phyloP scores from a whole-genome alignment of 2,888 invertebrate species.

The Melipona beecheii region DNA sequence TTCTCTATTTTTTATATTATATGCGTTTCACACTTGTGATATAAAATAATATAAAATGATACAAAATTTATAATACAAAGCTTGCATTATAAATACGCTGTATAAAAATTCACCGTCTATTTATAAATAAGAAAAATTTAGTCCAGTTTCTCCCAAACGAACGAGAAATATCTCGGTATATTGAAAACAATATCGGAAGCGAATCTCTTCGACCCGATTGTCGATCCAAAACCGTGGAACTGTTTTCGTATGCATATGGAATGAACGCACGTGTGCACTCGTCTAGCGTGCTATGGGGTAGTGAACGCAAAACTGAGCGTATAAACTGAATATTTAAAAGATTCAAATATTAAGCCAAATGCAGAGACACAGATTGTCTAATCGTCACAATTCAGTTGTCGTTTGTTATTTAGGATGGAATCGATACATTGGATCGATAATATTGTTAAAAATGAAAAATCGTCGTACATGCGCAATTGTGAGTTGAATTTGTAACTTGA shows the following conservation, averaged over 20 bases:
- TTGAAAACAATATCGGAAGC: neutral
- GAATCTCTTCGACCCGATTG: constrained; percentile 31
- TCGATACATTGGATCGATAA: neutral
- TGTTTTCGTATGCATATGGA: constrained; percentile 46
- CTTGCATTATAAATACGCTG: too few relatives aligned
- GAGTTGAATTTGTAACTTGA: constrained; percentile 7
- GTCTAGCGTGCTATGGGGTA: constrained; percentile 51
- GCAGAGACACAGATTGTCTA: constrained; percentile 1
- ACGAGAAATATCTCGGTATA: neutral
- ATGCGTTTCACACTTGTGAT: too few relatives aligned
- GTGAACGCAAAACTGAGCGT: constrained; percentile 61
- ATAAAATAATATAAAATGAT: too few relatives aligned
- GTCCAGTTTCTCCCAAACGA: neutral
- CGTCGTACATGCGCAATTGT: neutral
- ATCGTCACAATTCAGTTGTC: neutral
- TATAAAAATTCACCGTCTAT: too few relatives aligned
- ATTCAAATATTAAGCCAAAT: constrained; percentile 46
- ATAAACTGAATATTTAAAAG: constrained; percentile 62
- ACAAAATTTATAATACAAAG: too few relatives aligned
- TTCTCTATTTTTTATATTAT: too few relatives aligned
- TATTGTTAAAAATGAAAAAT: constrained; percentile 16
- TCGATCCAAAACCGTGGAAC: constrained; percentile 43
- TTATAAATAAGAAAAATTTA: neutral
- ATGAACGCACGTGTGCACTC: constrained; percentile 52
- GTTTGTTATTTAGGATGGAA: neutral